Base-by-base conservation (phyloP, 2,888 invertebrate species). In the Chymomyza fuscimana region DNA sequence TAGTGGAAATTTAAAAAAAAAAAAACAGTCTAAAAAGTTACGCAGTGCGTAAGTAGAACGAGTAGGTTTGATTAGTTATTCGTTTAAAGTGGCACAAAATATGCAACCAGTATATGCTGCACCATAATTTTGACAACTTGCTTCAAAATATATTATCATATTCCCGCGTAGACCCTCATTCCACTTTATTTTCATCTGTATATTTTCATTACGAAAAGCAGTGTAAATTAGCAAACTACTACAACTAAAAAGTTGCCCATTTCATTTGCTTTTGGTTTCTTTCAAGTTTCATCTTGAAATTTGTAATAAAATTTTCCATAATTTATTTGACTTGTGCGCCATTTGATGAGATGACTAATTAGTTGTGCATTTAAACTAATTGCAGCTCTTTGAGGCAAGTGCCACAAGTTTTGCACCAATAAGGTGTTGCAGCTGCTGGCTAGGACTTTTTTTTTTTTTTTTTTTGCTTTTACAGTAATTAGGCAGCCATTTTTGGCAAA, bases 271-370 rank as follows among this genome's bases (percentile, higher is more conserved):
- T 64, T 61, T 29, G 51, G 67, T 15, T 16, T 32, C 58, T 56
- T 40, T 62, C 70, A 60, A 65, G 15, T 40, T 74, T 59, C 74
- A 74, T 73, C 65, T 64, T 66, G 65, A 70, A 10, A 25, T 32
- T 22, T 25, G 32, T 32, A 78, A 79, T 80, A 67, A 77, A 79
- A 80, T 82, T 85, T 84, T 76, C 40, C 77, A 86, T 87, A 82
- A 86, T 87, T 76, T 68, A 72, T 67, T 72, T 54, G 63, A 75
- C 68, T 85, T 80, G 58, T 12, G 40, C 19, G 74, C 70, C 64
- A 36, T 60, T 65, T 68, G 67, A 73, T 73, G 71, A 65, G 58
- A 32, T 32, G 32, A 65, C 81, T 86, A 83, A 84, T 84, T 84
- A 87, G 88, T 73, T 77, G 71, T 67, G 66, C 81, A 74, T 83